These are phyloP conservation scores for Procambarus virginalis DNA, from an alignment of 1,140 invertebrate genomes.

Conservation along the genomic window DNA sequence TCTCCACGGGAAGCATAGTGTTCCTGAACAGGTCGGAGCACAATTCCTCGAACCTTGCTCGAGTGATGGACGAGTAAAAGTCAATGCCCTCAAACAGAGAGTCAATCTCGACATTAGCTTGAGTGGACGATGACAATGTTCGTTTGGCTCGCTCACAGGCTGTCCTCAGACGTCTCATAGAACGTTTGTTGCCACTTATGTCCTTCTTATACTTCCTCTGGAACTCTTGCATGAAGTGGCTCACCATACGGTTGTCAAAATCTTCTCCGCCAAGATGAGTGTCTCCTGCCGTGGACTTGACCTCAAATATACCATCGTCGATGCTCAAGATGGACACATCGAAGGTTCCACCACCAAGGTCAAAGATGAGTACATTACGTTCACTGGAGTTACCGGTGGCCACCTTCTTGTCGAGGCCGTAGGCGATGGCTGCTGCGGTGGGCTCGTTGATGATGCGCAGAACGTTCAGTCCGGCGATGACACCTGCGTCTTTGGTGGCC, in stretches of 20 bases:
- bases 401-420: slow-evolving; percentile 14
- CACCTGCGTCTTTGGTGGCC: slow-evolving; percentile 26
- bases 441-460: slow-evolving; percentile 32
- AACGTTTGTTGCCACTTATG: background rate
- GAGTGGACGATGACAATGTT: slow-evolving; percentile 21
- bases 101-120: slow-evolving; percentile 18
- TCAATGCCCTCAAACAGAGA: slow-evolving; percentile 18
- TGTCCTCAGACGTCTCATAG: slow-evolving; percentile 8
- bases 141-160: slow-evolving; percentile 28
- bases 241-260: slow-evolving; percentile 27
- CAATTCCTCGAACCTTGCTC: slow-evolving; percentile 75
- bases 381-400: slow-evolving; percentile 76
- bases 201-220: slow-evolving; percentile 31
- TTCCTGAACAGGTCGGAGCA: slow-evolving; percentile 59
- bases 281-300: slow-evolving; percentile 26
- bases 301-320: slow-evolving; percentile 27
- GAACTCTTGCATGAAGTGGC: slow-evolving; percentile 24
- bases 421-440: slow-evolving; percentile 30
- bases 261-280: slow-evolving; percentile 4
- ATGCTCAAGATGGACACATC: slow-evolving; percentile 25
- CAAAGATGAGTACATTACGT: slow-evolving; percentile 66
- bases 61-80: slow-evolving; percentile 70
- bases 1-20: slow-evolving; percentile 11
- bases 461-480: slow-evolving; percentile 21
- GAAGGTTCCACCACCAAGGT: slow-evolving; percentile 24